Evolutionary conservation across 2,888 invertebrate genomes (phyloP).

Genomic region (Sesia bembeciformis): DNA sequence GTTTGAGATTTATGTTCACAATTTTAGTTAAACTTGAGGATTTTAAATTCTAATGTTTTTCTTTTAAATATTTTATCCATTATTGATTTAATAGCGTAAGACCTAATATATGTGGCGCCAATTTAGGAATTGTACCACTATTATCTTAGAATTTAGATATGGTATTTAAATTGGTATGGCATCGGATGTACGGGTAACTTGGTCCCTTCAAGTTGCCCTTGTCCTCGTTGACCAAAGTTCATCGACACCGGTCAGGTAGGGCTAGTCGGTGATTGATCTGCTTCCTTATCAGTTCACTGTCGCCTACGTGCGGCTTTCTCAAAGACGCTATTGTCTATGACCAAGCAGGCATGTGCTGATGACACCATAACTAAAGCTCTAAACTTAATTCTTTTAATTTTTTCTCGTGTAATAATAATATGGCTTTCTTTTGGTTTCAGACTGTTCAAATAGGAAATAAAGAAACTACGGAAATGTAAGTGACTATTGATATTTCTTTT

Average conservation of each 20-base stretch:
- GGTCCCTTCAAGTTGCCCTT: constrained; percentile 54
- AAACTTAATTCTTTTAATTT: too few species aligned
- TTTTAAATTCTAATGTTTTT: constrained; percentile 6
- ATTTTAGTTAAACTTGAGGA: constrained; percentile 18
- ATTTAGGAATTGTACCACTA: not conserved
- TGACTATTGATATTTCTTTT: constrained; percentile 1
- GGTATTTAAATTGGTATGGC: constrained; percentile 11
- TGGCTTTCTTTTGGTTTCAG: constrained; percentile 49
- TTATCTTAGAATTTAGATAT: too few species aligned
- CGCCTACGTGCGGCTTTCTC: constrained; percentile 67
- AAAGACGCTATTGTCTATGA: constrained; percentile 63
- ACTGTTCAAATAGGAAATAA: constrained; percentile 29
- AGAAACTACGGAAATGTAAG: constrained; percentile 50
- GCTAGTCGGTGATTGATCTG: constrained; percentile 68
- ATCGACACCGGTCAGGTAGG: constrained; percentile 66
- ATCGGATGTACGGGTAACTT: constrained; percentile 31
- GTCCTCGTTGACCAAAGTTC: constrained; percentile 36
- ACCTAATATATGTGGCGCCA: not conserved
- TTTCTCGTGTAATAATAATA: too few species aligned
- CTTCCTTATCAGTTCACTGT: constrained; percentile 63
- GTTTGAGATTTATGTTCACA: constrained; percentile 51
- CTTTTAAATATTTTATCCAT: not conserved
- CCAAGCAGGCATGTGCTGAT: constrained; percentile 47
- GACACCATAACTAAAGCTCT: constrained; percentile 14
- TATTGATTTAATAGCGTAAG: not conserved